These are phyloP conservation scores for Lepilemur ruficaudatus DNA, from an alignment of 2,797 vertebrate species.

Conservation along the genomic window DNA sequence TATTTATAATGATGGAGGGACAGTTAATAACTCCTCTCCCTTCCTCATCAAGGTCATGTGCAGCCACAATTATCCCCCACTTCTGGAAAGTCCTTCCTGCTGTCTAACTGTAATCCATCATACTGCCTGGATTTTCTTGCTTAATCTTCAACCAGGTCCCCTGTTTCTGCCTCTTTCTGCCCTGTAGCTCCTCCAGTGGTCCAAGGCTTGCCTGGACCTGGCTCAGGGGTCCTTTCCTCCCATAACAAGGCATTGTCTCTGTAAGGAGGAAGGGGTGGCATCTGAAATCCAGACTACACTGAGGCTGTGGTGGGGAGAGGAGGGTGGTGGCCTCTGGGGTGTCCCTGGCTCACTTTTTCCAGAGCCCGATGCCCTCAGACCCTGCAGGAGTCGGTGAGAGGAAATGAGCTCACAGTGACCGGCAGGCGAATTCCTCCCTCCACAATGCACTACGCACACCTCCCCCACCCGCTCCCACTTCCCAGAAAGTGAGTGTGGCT, in stretches of 20 bases:
- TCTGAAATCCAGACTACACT: neutral
- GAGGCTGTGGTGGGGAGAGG: neutral
- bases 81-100: conserved; percentile 40
- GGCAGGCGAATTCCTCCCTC: conserved; percentile 68
- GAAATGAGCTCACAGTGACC: conserved; percentile 78
- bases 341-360: conserved; percentile 78
- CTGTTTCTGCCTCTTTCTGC: neutral
- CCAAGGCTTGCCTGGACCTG: neutral
- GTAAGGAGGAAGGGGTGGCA: neutral
- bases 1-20: neutral
- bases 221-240: neutral
- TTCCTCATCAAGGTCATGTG: neutral
- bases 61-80: neutral
- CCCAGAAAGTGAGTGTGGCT: conserved; percentile 66
- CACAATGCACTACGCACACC: conserved; percentile 65
- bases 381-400: conserved; percentile 65
- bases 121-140: neutral
- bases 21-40: neutral
- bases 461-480: conserved; percentile 71
- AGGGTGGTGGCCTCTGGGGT: conserved; percentile 53
- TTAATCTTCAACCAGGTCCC: neutral
- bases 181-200: neutral
- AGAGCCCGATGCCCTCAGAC: conserved; percentile 71
- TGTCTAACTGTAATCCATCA: neutral
- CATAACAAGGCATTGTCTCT: neutral